Evolutionary conservation across 2,113 vertebrate genomes (phyloP).

Genomic region (Cichladusa arquata): DNA sequence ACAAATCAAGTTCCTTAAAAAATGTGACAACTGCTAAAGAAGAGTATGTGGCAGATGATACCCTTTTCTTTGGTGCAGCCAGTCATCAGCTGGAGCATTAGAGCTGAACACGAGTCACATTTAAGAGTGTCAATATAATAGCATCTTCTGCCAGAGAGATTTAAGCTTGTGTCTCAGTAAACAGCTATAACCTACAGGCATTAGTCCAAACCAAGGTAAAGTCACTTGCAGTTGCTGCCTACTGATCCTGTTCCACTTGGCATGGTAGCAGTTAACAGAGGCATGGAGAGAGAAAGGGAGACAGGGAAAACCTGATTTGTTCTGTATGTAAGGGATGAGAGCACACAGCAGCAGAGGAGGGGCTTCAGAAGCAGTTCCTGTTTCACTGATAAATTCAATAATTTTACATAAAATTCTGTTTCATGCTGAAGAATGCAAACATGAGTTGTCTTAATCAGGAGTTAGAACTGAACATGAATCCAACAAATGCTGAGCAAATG

Average conservation of each 20-base stretch:
- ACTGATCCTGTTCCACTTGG: neutral
- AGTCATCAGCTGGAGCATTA: neutral
- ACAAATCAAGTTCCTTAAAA: neutral
- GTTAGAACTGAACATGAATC: neutral
- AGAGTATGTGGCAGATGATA: neutral
- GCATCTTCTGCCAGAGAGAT: neutral
- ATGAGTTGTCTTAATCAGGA: neutral
- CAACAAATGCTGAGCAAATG: neutral
- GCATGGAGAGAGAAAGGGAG: neutral
- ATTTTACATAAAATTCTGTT: neutral
- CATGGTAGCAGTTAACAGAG: neutral
- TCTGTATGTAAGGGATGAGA: neutral
- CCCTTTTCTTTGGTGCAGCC: neutral
- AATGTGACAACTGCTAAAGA: neutral
- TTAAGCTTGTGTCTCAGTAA: neutral
- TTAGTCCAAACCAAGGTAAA: neutral
- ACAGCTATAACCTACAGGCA: neutral
- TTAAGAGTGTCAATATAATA: neutral
- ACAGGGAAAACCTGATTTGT: fast-evolving
- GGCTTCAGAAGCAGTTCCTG: neutral
- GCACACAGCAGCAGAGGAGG: neutral
- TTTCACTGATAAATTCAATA: neutral
- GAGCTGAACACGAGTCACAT: neutral
- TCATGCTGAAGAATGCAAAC: neutral
- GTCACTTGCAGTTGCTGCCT: neutral